Base-by-base conservation (phyloP, 2,113 vertebrate species). In the Pterocles burchelli region DNA sequence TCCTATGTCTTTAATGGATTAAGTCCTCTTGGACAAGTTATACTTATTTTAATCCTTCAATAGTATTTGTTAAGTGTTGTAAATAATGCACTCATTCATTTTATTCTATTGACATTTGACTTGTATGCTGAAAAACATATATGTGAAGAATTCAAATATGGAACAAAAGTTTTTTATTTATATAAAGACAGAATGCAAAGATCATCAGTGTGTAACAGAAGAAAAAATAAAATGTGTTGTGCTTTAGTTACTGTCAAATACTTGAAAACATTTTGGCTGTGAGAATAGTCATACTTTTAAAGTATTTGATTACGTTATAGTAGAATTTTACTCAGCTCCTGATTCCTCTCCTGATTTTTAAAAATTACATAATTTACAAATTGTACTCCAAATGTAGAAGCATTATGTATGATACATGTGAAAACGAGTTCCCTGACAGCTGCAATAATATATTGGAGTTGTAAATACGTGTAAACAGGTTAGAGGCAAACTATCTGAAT, bases 1-100 rank as follows among this genome's bases (percentile, higher is more conserved):
- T 98, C 97, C 97, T 90, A 95, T 97, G 95, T 96, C 96, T 97
- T 97, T 97, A 96, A 96, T 95, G 93, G 93, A 97, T 96, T 96
- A 97, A 96, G 81, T 92, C 85, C 89, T 94, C 93, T 97, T 96
- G 89, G 83, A 94, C 89, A 95, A 94, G 25, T 93, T 97, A 94
- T 66, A 89, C 91, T 92, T 93, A 93, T 90, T 96, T 96, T 97
- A 97, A 96, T 96, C 92, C 34, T 2, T 81, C 57, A 91, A 70
- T 82, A 94, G 87, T 90, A 51, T 92, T 96, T 96, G 58, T 79
- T 94, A 95, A 93, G 78, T 92, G 74, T 86, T 90, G 33, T 95
- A 91, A 96, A 89, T 84, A 93, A 67, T 82, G 36, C n/a, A 63
- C 80, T 51, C 2, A 61, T 96, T 94, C 12, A 25, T 95, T 95